Base-by-base conservation (phyloP, 2,888 invertebrate species). In the Apodemia mormo region DNA sequence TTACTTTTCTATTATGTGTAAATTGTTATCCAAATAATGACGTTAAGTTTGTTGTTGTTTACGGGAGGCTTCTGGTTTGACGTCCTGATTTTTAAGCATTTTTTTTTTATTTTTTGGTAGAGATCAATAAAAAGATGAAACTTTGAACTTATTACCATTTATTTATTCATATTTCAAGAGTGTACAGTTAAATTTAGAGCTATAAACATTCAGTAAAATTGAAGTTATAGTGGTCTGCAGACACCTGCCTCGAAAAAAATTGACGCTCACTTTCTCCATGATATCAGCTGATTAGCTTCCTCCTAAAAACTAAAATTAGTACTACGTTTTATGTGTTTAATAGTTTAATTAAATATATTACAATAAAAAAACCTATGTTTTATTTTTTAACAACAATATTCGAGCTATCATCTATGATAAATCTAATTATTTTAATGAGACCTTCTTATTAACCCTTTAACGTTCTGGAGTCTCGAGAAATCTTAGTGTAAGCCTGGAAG, bases 181-280 rank as follows among this genome's bases (percentile, higher is more conserved):
- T 52, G 7, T 52, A 52, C 9, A 10, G 8, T 52, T 52, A 1
- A 52, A 52, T 73, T 45, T 45, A 45, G 66, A 66, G 49, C 45
- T 66, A 66, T 45, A 45, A 66, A 66, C 45, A 45, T 66, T 45
- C 45, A 66, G 45, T 45, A 66, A 45, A 65, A 65, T 65, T 65
- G 65, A 65, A 65, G 68, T 14, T 68, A 65, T 65, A 65, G 40
- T 65, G 65, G 65, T 65, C 65, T 65, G 40, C 40, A 33, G 65
- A 33, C 65, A 65, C 5, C 40, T 14, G 12, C 43, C 40, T 40
- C 40, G 68, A 6, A 66, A 68, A 22, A 52, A 56, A 22, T 40
- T 65, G 37, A 65, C 12, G 8, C 52, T 10, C 4, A 4, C 52
- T 10, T 52, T 52, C 0, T 6, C 40, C 5, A 40, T 0, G 0